phyloP scores from a whole-genome alignment of 1,140 invertebrate species.

The Drosophila dunni region DNA sequence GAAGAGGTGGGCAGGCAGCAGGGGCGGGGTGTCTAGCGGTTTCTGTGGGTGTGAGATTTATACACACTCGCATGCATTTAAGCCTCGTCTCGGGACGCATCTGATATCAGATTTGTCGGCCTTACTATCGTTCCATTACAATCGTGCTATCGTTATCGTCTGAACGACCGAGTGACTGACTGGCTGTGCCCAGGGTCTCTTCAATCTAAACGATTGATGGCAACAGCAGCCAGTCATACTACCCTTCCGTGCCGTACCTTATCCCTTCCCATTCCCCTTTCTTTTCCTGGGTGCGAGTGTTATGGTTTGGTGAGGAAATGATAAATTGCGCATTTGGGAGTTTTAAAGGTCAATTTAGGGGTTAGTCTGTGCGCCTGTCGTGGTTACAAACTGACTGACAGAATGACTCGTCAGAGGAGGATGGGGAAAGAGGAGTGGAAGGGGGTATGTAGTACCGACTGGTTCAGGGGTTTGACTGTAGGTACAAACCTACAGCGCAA shows the following conservation, averaged over 20 bases:
- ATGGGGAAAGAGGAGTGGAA: background rate
- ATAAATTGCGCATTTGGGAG: constrained; percentile 84
- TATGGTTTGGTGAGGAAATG: constrained; percentile 71
- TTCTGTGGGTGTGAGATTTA: constrained; percentile 74
- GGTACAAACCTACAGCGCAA: background rate
- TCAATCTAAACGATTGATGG: constrained; percentile 79
- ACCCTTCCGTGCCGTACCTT: background rate
- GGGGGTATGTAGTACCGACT: background rate
- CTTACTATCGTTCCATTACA: constrained; percentile 46
- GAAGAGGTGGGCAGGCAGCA: background rate
- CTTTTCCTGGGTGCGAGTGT: background rate
- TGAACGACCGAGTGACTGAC: no score
- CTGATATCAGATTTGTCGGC: constrained; percentile 74
- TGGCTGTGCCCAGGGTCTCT: constrained; percentile 42
- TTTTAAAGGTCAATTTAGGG: constrained; percentile 84
- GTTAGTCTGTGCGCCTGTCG: constrained; percentile 56
- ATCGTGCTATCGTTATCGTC: constrained; percentile 47
- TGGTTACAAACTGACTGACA: constrained; percentile 62
- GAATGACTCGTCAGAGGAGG: constrained; percentile 16
- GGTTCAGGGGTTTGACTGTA: constrained; percentile 5
- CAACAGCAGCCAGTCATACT: constrained; percentile 48
- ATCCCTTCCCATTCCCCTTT: background rate
- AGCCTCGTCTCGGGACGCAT: constrained; percentile 70
- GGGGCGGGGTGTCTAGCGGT: constrained; percentile 7
- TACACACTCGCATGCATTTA: constrained; percentile 50